Base-by-base conservation (phyloP, 1,140 invertebrate genomes). In the Stenopsyche tienmushanensis region DNA sequence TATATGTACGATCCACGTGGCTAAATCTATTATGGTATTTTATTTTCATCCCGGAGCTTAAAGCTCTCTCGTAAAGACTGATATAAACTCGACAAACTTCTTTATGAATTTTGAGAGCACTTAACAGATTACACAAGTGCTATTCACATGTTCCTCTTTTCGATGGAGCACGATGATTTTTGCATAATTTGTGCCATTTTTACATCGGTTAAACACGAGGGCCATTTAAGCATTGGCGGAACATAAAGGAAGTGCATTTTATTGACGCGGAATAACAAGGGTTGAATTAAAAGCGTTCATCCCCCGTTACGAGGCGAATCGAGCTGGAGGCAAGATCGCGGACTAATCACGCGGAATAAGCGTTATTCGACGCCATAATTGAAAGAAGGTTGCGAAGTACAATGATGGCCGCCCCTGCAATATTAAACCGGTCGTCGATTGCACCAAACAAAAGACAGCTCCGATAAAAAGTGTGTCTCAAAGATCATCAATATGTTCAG, bases 281-380 rank as follows among this genome's bases (percentile, higher is more conserved):
- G 54, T 42, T 39, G 13, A 34, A 34, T 34, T 5, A 34, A 34
- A 34, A 34, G 29, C 29, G 29, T 34, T 13, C 29, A n/a, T n/a
- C n/a, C 29, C 9, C 23, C 10, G 50, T 10, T 53, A 57, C 52
- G 52, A 13, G 52, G 15, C n/a, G n/a, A n/a, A n/a, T n/a, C n/a
- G n/a, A n/a, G n/a, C n/a, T n/a, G n/a, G n/a, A n/a, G n/a, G 29
- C 29, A 13, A 34, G 29, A 34, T 34, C 5, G 29, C 29, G 29
- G 13, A 34, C 39, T 42, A 57, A 57, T 57, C 54, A 34, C 54
- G 54, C 39, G 54, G 54, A 57, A 57, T 57, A 57, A 57, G 39
- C 34, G 54, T 24, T 42, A 57, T 57, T 57, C 54, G 13, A 17
- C 8, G 15, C 39, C 26, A 34, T 57, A 57, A 57, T 57, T 57